Base-by-base conservation (phyloP, 2,113 vertebrate species). In the Benthochromis sp. region DNA sequence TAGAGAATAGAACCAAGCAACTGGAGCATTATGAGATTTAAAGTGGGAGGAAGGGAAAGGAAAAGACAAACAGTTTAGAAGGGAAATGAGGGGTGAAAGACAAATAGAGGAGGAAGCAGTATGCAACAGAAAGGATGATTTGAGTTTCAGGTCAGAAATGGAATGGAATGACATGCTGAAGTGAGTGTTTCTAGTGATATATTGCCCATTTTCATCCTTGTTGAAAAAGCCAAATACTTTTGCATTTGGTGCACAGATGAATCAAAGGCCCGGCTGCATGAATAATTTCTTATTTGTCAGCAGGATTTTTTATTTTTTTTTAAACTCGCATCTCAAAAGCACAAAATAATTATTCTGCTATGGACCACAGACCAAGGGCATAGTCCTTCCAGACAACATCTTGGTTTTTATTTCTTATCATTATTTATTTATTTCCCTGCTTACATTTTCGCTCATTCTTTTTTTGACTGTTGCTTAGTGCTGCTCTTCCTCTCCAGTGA, bases 221-320 rank as follows among this genome's bases (percentile, higher is more conserved):
- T 47, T 90, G 17, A 84, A 83, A 83, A 89, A 83, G 45, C 66
- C n/a, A 24, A 78, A 81, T 21, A 80, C 69, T 79, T 80, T 53
- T 4, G 31, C 17, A 31, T 81, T 43, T 17, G 6, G 7, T 55
- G 7, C 10, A 24, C 9, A 1, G 34, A 52, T 36, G 40, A 86
- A 76, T 84, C 45, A 63, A 82, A 91, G 40, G 61, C 10, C 29
- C 2, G 10, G n/a, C 45, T n/a, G 24, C 61, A 85, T 89, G 81
- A 91, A 90, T 86, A n/a, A 88, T 88, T 82, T 57, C 79, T 69
- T 86, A 86, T 86, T 88, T 85, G 84, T 88, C 86, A 86, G 81
- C 82, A 27, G 34, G 38, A 61, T 38, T 61, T 47, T 24, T 19
- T 17, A 12, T 21, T 3, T 7, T 55, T 27, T 59, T 9, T 29